Base-by-base conservation (phyloP, 1,140 invertebrate species). In the Thaumatotibia leucotreta region DNA sequence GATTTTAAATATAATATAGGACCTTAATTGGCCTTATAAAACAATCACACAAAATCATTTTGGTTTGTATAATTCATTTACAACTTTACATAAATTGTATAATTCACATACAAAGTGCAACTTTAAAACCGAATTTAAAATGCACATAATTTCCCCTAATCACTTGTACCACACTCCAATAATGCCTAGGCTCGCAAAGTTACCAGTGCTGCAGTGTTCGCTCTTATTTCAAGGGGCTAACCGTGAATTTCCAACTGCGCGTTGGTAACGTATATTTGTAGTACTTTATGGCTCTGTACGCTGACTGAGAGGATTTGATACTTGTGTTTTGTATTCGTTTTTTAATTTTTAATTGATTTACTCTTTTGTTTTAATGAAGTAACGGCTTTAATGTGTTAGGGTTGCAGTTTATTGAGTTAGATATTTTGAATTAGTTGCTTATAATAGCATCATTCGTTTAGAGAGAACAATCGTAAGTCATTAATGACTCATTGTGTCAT, bases 211-310 rank as follows among this genome's bases (percentile, higher is more conserved):
- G 24, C 10, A 23, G 74, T 76, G 75, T 52, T 75, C 64, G 65
- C 69, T 76, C 71, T 76, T 82, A 83, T 71, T 27, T 11, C 70
- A 11, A 5, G 5, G 8, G 6, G 11, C 64, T 80, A 86, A 82
- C 74, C 78, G 74, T 74, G 80, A 75, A 65, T 72, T 29, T 83
- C 65, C 50, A 54, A 49, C 65, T 74, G 24, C 63, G n/a, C 1
- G 3, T 6, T 4, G 14, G 49, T 67, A 68, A 64, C 81, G 82
- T 85, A 83, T 85, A 83, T 85, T 81, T 82, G 82, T 84, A 82
- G 83, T 80, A 82, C 84, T 75, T 78, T 88, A 86, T 86, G 84
- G 83, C 76, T 78, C 70, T 69, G 61, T 79, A 79, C 24, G 32
- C 50, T 49, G 78, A 58, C 62, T 29, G 10, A 70, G 35, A 45